Evolutionary conservation across 2,113 vertebrate genomes (phyloP), one percentile per base, ranked within the genome.

Genomic region (Bos taurus): DNA sequence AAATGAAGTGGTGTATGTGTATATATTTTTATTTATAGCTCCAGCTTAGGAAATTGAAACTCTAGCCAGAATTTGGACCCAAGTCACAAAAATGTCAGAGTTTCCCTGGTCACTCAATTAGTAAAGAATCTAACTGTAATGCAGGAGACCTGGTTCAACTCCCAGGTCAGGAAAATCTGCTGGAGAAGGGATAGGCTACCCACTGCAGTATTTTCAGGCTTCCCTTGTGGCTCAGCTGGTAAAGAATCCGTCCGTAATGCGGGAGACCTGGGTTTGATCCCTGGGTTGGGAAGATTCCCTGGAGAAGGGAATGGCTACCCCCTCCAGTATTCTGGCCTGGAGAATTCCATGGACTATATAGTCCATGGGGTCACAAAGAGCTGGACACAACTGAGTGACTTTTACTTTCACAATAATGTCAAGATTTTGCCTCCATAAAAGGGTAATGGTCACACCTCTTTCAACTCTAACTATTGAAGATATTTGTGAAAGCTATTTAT

Each of bases 91-190:
- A 36, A 74, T 40, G 67, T 40, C 1, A 1, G n/a, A 74, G n/a
- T 11, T 74, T 74, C n/a, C n/a, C n/a, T 40, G 19, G n/a, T 40
- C 6, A 2, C 67, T 74, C 1, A 74, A 5, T 6, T 40, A n/a
- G n/a, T 74, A 74, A 74, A 74, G 67, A 74, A 74, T 23, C 19
- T 40, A 36, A 40, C 10, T 40, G 67, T 1, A 12, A 6, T 40
- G 67, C 67, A 74, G n/a, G 67, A 40, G 67, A 36, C 67, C 67
- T 5, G 19, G 10, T 23, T 74, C 5, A 0, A 40, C 40, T 40
- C 67, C 5, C 12, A 5, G 67, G n/a, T 74, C 0, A 5, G n/a
- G 67, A 13, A 23, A 10, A 40, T 40, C 19, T 0, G 2, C 67
- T 23, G 19, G n/a, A 74, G 5, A 74, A 74, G n/a, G 67, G 19